phyloP scores from a whole-genome alignment of 2,797 vertebrate genomes.

The Chiroxiphia lanceolata region DNA sequence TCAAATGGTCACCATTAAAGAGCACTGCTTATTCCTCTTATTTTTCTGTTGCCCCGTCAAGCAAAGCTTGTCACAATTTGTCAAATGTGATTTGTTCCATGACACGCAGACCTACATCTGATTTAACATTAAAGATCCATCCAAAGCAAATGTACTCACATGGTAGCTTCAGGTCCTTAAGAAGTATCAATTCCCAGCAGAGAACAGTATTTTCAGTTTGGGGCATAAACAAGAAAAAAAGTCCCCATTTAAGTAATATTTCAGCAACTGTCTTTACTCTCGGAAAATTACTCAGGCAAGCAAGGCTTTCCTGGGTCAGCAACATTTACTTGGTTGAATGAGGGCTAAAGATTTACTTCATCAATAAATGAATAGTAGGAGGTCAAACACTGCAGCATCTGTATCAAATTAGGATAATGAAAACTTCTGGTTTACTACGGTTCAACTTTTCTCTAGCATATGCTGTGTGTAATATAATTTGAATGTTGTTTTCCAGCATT shows the following conservation, averaged over 20 bases:
- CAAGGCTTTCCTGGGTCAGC: neutral
- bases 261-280: neutral
- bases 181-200: neutral
- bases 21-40: neutral
- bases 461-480: neutral
- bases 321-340: neutral
- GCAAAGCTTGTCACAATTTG: neutral
- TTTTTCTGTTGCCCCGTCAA: neutral
- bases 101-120: neutral
- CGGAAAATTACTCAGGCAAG: neutral
- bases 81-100: rapidly evolving
- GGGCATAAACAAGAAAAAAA: neutral
- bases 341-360: neutral
- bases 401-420: neutral
- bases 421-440: neutral
- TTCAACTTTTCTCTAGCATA: neutral
- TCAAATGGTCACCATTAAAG: neutral
- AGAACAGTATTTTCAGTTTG: neutral
- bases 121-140: neutral
- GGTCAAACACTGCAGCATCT: neutral
- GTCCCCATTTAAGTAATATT: neutral
- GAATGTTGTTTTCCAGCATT: neutral
- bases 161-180: neutral
- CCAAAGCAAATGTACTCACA: neutral
- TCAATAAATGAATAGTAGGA: neutral